A percentile compares a stretch with the other conserved stretches of the same genome.
These are phyloP conservation scores for Phalloptychus januarius DNA, from an alignment of 2,797 vertebrate genomes.

Conservation along the genomic window DNA sequence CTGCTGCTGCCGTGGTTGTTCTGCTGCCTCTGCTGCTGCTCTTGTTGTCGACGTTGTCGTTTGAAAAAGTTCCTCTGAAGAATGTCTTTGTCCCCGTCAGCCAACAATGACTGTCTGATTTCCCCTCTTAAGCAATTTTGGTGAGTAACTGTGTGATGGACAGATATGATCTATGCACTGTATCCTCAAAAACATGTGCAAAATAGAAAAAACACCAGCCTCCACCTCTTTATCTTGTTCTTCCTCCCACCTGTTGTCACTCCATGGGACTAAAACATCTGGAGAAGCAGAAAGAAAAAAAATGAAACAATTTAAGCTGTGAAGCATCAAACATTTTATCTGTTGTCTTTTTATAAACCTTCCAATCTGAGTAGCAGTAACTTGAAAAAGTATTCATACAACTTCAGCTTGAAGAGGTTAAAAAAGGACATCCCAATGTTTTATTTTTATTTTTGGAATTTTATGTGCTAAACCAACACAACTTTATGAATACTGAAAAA, in stretches of 20 bases:
- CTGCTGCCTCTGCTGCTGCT: slow-evolving; percentile 23
- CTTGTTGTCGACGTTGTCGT: slow-evolving; percentile 22
- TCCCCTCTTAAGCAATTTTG: slow-evolving; percentile 68
- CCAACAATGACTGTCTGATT: slow-evolving; percentile 68
- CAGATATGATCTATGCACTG: slow-evolving; percentile 83
- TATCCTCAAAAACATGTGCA: slow-evolving; percentile 85
- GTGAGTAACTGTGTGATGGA: slow-evolving; percentile 78
- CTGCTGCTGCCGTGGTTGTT: slow-evolving; percentile 18
- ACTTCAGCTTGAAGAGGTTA: background rate
- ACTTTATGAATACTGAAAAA: background rate
- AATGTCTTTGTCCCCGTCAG: slow-evolving; percentile 55
- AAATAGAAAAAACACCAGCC: slow-evolving; percentile 83
- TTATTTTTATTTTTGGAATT: background rate
- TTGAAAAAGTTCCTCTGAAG: slow-evolving; percentile 59
- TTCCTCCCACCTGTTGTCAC: slow-evolving; percentile 40
- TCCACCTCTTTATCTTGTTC: slow-evolving; percentile 58
- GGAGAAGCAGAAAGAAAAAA: slow-evolving; percentile 27
- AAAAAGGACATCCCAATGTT: background rate
- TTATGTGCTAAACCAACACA: background rate
- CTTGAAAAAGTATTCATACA: background rate
- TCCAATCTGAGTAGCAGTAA: background rate
- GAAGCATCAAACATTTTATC: background rate
- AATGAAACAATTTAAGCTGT: slow-evolving; percentile 12
- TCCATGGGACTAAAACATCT: slow-evolving; percentile 77
- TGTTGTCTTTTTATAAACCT: background rate